Conservation (phyloP, 2,113 vertebrate genomes). For the Nannospalax galili region DNA sequence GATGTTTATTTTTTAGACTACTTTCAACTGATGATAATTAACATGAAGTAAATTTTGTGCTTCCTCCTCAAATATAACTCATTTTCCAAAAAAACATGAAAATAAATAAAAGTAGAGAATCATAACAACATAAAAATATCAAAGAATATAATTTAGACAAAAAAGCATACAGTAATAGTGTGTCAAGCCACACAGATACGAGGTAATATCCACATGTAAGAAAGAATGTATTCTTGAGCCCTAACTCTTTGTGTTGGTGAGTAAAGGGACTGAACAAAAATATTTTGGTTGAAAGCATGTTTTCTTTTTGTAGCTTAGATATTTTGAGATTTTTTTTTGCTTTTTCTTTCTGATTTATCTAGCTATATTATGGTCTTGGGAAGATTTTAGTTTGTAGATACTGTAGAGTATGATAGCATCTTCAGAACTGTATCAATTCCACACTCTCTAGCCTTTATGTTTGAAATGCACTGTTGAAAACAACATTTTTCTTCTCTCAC, state of each 20-base stretch:
- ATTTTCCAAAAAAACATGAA: too few relatives aligned
- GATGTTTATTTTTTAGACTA: too few relatives aligned
- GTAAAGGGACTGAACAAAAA: too few relatives aligned
- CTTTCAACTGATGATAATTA: too few relatives aligned
- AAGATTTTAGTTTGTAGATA: neutral
- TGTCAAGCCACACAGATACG: neutral
- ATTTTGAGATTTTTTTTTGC: neutral
- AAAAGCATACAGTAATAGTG: neutral
- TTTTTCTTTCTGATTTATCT: neutral
- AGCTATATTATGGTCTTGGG: neutral
- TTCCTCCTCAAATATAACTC: too few relatives aligned
- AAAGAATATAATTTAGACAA: neutral
- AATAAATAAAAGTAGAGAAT: neutral
- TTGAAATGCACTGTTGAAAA: conserved; percentile 40
- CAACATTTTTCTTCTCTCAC: neutral
- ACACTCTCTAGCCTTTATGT: neutral
- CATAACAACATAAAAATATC: neutral
- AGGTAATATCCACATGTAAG: neutral
- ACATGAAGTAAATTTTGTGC: too few relatives aligned
- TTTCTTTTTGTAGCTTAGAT: neutral
- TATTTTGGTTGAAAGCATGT: neutral
- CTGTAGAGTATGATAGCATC: neutral
- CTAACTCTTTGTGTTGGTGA: neutral
- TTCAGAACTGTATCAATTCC: neutral
- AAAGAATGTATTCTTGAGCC: neutral